Base-by-base conservation (phyloP, 2,888 invertebrate genomes). In the Callimorpha dominula region DNA sequence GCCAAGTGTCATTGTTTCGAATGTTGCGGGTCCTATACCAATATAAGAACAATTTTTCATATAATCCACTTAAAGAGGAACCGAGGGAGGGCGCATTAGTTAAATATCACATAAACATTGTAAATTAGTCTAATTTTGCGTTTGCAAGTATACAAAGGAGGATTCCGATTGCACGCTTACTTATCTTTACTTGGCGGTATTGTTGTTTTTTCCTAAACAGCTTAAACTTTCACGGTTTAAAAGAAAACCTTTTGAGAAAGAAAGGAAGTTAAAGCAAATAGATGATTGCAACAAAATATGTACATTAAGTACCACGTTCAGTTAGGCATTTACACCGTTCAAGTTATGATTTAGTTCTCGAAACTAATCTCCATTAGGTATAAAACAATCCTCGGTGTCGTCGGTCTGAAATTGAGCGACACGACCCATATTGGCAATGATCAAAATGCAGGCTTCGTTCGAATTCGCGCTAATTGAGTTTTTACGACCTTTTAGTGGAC, bases 401-500 rank as follows among this genome's bases (percentile, higher is more conserved):
- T 31, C 57, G 54, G 60, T 71, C 66, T 78, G 67, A 76, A 84
- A 76, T 82, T 73, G 63, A 60, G 64, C 68, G 68, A 74, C 72
- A 71, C 49, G 73, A 78, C 70, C 73, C 70, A 66, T 74, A 82
- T 78, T 77, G 73, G 63, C 70, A 70, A 72, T 76, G 70, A 83
- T 82, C 74, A 77, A 80, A 76, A 84, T 71, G 75, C 70, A 68
- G 75, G 72, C 68, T 64, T 49, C 67, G 66, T 74, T 74, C 63
- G 72, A 60, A 46, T 71, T 71, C 73, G 15, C 69, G 17, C 71
- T 84, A 82, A 84, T 84, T 84, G 85, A 75, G 68, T 74, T 84
- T 84, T 82, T 82, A 84, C 71, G 78, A 82, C 69, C 72, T 75
- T 78, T 78, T 82, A 77, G 84, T 83, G 77, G 74, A 64, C 14